These are phyloP conservation scores for Scarus forsteni DNA, from an alignment of 2,797 vertebrate genomes.

Conservation along the genomic window DNA sequence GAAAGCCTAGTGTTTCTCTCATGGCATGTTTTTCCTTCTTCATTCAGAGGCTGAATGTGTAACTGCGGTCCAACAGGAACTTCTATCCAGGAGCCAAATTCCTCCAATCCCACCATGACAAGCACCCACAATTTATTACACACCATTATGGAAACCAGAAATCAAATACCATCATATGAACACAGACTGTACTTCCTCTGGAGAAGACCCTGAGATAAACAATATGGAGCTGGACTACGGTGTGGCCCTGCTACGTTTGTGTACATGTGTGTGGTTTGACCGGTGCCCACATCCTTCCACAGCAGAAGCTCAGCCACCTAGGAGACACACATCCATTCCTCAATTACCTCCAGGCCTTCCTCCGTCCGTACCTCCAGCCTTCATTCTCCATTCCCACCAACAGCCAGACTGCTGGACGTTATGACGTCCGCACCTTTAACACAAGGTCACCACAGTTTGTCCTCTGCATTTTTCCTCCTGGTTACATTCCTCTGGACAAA, in stretches of 20 bases:
- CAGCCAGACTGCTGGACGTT: slow-evolving; percentile 32
- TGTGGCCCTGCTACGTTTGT: slow-evolving; percentile 46
- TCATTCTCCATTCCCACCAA: slow-evolving; percentile 66
- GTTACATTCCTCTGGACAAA: slow-evolving; percentile 65
- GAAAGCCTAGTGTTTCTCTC: slow-evolving; percentile 26
- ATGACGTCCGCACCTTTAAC: slow-evolving; percentile 52
- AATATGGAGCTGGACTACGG: slow-evolving; percentile 59
- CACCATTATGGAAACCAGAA: slow-evolving; percentile 60
- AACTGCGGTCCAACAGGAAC: slow-evolving; percentile 64
- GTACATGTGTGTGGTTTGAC: slow-evolving; percentile 75
- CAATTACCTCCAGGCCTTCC: slow-evolving; percentile 57
- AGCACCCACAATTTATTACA: slow-evolving; percentile 74
- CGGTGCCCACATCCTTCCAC: slow-evolving; percentile 76
- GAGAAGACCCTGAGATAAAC: slow-evolving; percentile 51
- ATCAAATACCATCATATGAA: slow-evolving; percentile 58
- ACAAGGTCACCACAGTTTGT: slow-evolving; percentile 59
- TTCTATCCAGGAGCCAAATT: slow-evolving; percentile 57
- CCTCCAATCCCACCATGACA: slow-evolving; percentile 60
- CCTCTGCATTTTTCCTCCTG: slow-evolving; percentile 57
- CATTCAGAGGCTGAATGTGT: slow-evolving; percentile 42
- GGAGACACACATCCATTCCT: slow-evolving; percentile 69
- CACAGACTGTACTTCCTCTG: slow-evolving; percentile 54
- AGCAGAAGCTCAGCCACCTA: slow-evolving; percentile 74
- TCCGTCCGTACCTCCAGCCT: slow-evolving; percentile 45
- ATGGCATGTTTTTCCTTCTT: slow-evolving; percentile 63